These are phyloP conservation scores for Galaxias olidus DNA, from an alignment of 2,797 vertebrate genomes.

Conservation along the genomic window DNA sequence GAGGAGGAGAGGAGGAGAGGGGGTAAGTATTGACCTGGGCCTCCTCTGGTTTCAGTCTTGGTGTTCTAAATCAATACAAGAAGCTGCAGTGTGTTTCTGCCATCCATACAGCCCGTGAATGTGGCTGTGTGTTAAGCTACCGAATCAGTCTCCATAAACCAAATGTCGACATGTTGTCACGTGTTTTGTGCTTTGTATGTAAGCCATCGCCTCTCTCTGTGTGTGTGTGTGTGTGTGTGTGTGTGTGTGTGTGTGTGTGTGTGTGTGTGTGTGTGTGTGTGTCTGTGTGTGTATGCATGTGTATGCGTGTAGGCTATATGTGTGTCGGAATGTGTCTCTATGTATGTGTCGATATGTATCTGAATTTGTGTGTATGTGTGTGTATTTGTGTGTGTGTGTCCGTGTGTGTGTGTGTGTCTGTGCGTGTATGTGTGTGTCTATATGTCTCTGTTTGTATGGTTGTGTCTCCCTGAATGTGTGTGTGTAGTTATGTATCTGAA, in stretches of 20 bases:
- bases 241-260: neutral
- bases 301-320: too few relatives aligned
- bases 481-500: too few relatives aligned
- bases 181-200: too few relatives aligned
- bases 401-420: slow-evolving; percentile 24
- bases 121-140: too few relatives aligned
- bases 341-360: slow-evolving; percentile 5
- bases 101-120: too few relatives aligned
- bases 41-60: neutral
- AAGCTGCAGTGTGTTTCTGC: neutral
- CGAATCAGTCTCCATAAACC: too few relatives aligned
- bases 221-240: too few relatives aligned
- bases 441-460: too few relatives aligned
- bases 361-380: slow-evolving; percentile 4
- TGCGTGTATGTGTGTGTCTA: slow-evolving; percentile 28
- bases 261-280: slow-evolving; percentile 6
- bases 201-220: too few relatives aligned
- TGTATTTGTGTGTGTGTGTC: slow-evolving; percentile 11
- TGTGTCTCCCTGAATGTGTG: slow-evolving; percentile 62
- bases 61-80: neutral
- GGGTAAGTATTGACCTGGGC: neutral
- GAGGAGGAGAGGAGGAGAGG: neutral
- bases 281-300: slow-evolving; percentile 18
- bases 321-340: neutral
- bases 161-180: too few relatives aligned